Percentiles rank a stretch among this genome's conserved stretches.
These are phyloP conservation scores for Lethrus apterus DNA, from an alignment of 1,140 invertebrate genomes.

Conservation along the genomic window DNA sequence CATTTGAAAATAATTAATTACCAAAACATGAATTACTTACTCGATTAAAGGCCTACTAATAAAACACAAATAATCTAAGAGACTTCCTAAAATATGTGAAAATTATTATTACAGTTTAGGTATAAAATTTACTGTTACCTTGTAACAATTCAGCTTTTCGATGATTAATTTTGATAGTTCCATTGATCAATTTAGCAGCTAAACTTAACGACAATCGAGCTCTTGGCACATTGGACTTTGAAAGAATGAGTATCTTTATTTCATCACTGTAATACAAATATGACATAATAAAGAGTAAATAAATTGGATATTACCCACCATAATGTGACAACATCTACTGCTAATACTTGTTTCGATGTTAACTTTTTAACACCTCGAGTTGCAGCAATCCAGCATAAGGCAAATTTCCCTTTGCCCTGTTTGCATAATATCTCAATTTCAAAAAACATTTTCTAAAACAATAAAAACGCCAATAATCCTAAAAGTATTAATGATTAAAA, in stretches of 20 bases:
- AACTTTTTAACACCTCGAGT: constrained; percentile 1
- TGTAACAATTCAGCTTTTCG: background rate
- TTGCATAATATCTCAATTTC: constrained; percentile 4
- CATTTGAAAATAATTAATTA: too few relatives aligned
- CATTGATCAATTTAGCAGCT: constrained; percentile 8
- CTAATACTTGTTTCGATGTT: constrained; percentile 2
- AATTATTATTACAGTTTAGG: background rate
- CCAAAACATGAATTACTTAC: too few relatives aligned
- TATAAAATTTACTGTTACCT: background rate
- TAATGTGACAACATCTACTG: background rate
- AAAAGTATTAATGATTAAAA: background rate
- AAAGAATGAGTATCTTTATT: background rate
- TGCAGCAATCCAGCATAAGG: constrained; percentile 8
- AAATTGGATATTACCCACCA: constrained; percentile 4
- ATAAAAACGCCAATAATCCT: background rate
- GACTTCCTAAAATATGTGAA: background rate
- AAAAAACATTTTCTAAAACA: constrained; percentile 13
- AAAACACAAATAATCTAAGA: background rate
- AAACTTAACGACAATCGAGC: constrained; percentile 6
- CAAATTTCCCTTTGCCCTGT: constrained; percentile 11
- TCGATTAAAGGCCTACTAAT: too few relatives aligned
- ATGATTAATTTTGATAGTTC: constrained; percentile 5
- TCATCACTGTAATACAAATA: background rate
- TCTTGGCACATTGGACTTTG: background rate
- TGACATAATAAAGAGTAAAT: background rate